Evolutionary conservation across 2,888 invertebrate genomes (phyloP).

Genomic region (Chymomyza caudatula): DNA sequence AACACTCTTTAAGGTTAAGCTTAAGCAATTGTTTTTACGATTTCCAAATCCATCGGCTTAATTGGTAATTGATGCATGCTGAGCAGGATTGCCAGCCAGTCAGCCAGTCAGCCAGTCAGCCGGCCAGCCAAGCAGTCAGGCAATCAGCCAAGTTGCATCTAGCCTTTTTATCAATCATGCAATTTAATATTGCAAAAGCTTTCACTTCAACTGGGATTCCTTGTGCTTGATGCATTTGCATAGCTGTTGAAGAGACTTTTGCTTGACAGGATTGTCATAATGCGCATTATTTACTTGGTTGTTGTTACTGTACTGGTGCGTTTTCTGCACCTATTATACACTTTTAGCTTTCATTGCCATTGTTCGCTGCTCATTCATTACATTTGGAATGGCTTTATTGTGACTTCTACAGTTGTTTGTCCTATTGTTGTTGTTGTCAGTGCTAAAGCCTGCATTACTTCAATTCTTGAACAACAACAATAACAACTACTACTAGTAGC

Average conservation of each 20-base stretch:
- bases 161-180: not conserved
- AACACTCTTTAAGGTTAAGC: not conserved
- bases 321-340: conserved; percentile 7
- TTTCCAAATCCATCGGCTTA: not conserved
- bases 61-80: not conserved
- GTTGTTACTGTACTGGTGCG: not conserved
- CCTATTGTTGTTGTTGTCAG: conserved; percentile 48
- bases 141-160: too few species aligned
- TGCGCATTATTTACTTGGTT: not conserved
- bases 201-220: not conserved
- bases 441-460: conserved; percentile 48
- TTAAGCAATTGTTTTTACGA: not conserved
- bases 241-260: not conserved
- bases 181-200: not conserved
- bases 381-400: conserved; percentile 60
- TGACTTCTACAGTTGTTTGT: conserved; percentile 39
- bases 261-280: conserved; percentile 36
- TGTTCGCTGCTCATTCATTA: conserved; percentile 54
- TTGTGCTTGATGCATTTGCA: not conserved
- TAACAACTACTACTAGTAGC: conserved; percentile 30
- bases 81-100: not conserved
- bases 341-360: conserved; percentile 3
- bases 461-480: not conserved
- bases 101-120: not conserved
- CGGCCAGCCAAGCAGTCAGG: not conserved